phyloP scores from a whole-genome alignment of 2,888 invertebrate genomes.

The Polyommatus icarus region DNA sequence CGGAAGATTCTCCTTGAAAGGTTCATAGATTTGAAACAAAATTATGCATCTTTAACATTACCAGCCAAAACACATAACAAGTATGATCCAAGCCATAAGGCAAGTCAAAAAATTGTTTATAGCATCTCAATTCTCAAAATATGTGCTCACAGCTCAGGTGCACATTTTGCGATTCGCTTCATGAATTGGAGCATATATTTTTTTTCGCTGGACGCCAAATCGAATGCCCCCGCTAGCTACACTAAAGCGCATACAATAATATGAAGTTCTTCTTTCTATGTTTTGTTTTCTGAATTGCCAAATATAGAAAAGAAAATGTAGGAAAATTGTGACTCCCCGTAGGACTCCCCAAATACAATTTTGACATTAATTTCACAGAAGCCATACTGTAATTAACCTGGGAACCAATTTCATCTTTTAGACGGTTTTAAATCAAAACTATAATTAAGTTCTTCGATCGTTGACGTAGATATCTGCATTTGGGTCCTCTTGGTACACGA shows the following conservation, averaged over 20 bases:
- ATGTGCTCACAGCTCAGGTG: no score
- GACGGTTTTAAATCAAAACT: slow-evolving; percentile 15
- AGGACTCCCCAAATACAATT: background rate
- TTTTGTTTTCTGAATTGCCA: background rate
- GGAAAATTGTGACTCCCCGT: background rate
- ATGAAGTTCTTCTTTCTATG: background rate
- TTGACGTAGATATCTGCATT: slow-evolving; percentile 1
- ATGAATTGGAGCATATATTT: background rate
- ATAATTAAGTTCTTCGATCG: slow-evolving; percentile 7
- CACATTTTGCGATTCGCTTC: background rate
- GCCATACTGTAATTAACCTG: background rate
- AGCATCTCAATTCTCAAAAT: background rate
- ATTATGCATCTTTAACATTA: background rate
- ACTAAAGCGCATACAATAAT: background rate
- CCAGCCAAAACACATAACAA: background rate
- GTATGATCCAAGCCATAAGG: background rate
- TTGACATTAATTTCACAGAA: background rate
- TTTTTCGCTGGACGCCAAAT: no score
- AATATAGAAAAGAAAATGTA: background rate
- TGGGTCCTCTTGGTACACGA: background rate
- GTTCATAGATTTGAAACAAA: background rate
- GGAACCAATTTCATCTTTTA: slow-evolving; percentile 6
- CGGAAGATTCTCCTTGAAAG: background rate
- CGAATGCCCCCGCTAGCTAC: no score
- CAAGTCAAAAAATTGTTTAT: background rate